Evolutionary conservation across 1,140 invertebrate species (phyloP), one percentile per base, ranked within the genome.

Genomic region (Hyles vespertilio): DNA sequence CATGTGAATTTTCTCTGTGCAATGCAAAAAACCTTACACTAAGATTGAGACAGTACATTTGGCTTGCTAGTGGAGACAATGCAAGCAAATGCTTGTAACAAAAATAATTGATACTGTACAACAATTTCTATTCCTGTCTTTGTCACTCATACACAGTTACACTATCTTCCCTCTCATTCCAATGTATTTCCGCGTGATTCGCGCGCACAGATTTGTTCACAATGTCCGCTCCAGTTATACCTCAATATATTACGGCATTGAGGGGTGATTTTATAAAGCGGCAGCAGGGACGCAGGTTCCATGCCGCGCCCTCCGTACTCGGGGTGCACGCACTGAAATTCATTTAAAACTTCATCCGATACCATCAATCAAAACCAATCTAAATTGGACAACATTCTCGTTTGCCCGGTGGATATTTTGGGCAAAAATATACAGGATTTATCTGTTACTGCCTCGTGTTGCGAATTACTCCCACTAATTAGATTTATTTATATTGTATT

Each of bases 301-400:
- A 22, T 22, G 22, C 22, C 33, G 40, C n/a, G 10, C 34, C 45
- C 40, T 22, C 47, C 52, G 46, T 34, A 51, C 51, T 48, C 33
- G 59, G 57, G 56, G 63, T 60, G 61, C 55, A 59, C 55, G 50
- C 45, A 60, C 57, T 51, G 52, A 69, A 76, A 73, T 73, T 75
- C 62, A 73, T 75, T 77, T 73, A 66, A 73, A 79, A 77, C 66
- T 75, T 72, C 67, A 64, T 61, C 59, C 58, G 59, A 63, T 51
- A 58, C 70, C 74, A 74, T 81, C 75, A 72, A 78, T 77, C 75
- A 80, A 74, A 77, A 70, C 59, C 75, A 80, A 77, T 78, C 67
- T 77, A 77, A 75, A 81, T 73, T 77, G 78, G 61, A 77, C 78
- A 72, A 69, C 70, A 69, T 70, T 70, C 60, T 52, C 55, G 56